Conservation (phyloP, 2,888 invertebrate genomes). For the Chaitophorus viminalis region DNA sequence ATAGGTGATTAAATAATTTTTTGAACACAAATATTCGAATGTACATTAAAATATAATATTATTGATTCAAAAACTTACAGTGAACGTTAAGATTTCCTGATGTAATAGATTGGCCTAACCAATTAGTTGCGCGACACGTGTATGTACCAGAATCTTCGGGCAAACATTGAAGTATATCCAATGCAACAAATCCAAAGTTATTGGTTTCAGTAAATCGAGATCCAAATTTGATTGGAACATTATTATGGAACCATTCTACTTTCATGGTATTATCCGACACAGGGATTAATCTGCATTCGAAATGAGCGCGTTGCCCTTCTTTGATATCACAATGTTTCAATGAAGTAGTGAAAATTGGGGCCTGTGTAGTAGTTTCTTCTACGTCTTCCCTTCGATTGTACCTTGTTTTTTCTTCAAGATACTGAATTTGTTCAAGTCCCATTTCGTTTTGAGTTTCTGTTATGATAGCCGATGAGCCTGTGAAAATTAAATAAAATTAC, state of each 20-base stretch:
- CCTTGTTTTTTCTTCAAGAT: constrained; percentile 84
- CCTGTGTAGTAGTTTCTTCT: constrained; percentile 88
- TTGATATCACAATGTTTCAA: constrained; percentile 91
- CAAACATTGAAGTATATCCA: constrained; percentile 94
- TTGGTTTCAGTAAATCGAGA: constrained; percentile 95
- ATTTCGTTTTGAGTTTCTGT: constrained; percentile 88
- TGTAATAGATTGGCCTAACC: constrained; percentile 91
- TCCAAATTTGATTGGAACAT: constrained; percentile 87
- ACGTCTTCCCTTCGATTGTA: constrained; percentile 79
- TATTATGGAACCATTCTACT: constrained; percentile 96
- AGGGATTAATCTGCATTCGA: constrained; percentile 92
- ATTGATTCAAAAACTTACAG: constrained; percentile 70
- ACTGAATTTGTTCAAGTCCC: constrained; percentile 88
- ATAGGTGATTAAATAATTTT: constrained; percentile 5
- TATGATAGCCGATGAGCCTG: constrained; percentile 78
- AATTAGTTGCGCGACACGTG: constrained; percentile 91
- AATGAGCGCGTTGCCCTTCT: constrained; percentile 94
- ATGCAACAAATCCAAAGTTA: constrained; percentile 96
- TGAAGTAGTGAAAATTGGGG: constrained; percentile 92
- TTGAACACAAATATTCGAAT: constrained; percentile 1
- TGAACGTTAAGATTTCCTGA: constrained; percentile 87
- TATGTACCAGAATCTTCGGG: constrained; percentile 97
- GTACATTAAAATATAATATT: not conserved
- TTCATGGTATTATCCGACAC: constrained; percentile 93
- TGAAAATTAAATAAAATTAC: constrained; percentile 24